Evolutionary conservation across 2,113 vertebrate genomes (phyloP), one percentile per base, ranked within the genome.

Genomic region (Cygnus buccinator): DNA sequence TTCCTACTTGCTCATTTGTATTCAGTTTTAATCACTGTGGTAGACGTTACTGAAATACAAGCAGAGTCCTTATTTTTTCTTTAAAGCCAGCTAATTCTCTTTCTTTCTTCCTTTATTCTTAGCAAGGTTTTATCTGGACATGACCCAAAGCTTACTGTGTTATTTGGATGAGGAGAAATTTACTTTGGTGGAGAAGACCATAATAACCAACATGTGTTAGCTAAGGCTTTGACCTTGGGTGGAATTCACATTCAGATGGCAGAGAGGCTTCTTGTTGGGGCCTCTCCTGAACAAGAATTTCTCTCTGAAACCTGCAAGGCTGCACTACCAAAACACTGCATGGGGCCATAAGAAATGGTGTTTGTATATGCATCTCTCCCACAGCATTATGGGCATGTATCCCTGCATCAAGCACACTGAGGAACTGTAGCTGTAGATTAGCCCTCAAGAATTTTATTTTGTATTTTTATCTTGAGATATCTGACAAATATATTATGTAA

Each of bases 381-480:
- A 54, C 88, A 89, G 86, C 92, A 79, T 89, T 79, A 94, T 67
- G 94, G 95, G 94, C 90, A 89, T 92, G 92, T 70, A 92, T 65
- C 74, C 65, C 86, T 86, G 91, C 92, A 83, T 41, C 16, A 33
- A 92, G 88, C 80, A 94, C 90, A 94, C 61, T 61, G 79, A 93
- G 78, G 67, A 93, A 90, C 91, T 71, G 57, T 79, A 93, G 91
- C 78, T 92, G 33, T 57, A 84, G 50, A 65, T 48, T 71, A 93
- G 86, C 80, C 59, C 83, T 93, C 88, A 35, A 92, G 66, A 59
- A 25, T 88, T 89, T 92, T 81, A 93, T 91, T 97, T 97, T 76
- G 93, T 92, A 86, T 77, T 97, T 96, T 86, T 93, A 91, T 89
- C 87, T 96, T 82, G 63, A 94, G 94, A 90, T 95, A 58, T 81